Evolutionary conservation across 2,113 vertebrate species (phyloP).

Genomic region (Myxocyprinus asiaticus): DNA sequence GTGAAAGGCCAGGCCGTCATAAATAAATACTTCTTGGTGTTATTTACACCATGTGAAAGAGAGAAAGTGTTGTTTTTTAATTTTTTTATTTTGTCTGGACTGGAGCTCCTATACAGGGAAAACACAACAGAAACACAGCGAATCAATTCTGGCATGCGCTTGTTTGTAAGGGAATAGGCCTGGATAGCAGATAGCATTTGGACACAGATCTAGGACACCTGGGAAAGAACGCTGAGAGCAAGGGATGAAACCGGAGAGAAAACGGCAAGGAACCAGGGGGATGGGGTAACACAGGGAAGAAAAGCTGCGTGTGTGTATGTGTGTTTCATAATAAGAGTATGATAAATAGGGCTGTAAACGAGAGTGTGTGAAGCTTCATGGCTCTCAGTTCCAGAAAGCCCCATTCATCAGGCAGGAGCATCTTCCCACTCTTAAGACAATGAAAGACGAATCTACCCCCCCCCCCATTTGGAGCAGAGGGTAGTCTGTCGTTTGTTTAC

Average conservation of each 20-base stretch:
- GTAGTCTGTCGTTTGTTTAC: constrained; percentile 67
- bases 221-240: constrained; percentile 67
- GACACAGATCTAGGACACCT: constrained; percentile 74
- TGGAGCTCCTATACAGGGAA: too few relatives aligned
- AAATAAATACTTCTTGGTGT: too few relatives aligned
- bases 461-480: constrained; percentile 56
- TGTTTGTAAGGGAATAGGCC: constrained; percentile 68
- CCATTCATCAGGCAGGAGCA: constrained; percentile 74
- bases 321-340: constrained; percentile 68
- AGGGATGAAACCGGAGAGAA: constrained; percentile 32
- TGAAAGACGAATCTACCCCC: constrained; percentile 56
- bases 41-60: too few relatives aligned
- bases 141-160: constrained; percentile 73
- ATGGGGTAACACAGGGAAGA: constrained; percentile 22
- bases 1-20: too few relatives aligned
- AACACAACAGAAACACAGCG: constrained; percentile 70
- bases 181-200: constrained; percentile 78
- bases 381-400: constrained; percentile 64
- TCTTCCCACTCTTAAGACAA: constrained; percentile 68
- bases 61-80: too few relatives aligned
- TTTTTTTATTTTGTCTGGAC: too few relatives aligned
- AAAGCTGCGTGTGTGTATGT: constrained; percentile 13
- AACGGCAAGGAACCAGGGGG: neutral
- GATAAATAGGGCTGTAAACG: constrained; percentile 71
- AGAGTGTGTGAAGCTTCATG: constrained; percentile 71